A percentile compares a stretch with the other conserved stretches of the same genome.
phyloP scores from a whole-genome alignment of 2,888 invertebrate genomes.

The Scaptomyza polygonia region DNA sequence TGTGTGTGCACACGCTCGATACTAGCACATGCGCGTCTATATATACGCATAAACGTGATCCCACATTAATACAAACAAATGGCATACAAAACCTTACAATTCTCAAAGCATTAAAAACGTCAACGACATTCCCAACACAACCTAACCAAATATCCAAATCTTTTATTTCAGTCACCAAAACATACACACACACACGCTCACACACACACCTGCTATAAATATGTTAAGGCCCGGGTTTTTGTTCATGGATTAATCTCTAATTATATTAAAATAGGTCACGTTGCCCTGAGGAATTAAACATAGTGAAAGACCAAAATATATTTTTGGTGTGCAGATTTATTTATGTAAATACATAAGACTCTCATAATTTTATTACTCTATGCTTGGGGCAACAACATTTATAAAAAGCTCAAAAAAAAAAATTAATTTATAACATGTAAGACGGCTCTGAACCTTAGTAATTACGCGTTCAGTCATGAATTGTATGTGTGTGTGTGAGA shows the following conservation, averaged over 20 bases:
- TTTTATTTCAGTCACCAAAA: not conserved
- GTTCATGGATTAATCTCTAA: not conserved
- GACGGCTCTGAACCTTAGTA: no score
- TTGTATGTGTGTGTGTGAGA: no score
- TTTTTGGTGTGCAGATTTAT: not conserved
- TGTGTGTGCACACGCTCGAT: not conserved
- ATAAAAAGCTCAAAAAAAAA: no score
- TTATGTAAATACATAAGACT: not conserved
- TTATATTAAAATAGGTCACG: not conserved
- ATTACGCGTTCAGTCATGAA: no score
- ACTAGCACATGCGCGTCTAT: not conserved
- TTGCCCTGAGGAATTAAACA: not conserved
- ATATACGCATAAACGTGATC: not conserved
- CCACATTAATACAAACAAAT: not conserved
- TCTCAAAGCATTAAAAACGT: slow-evolving; percentile 28
- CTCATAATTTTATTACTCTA: not conserved
- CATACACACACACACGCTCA: not conserved
- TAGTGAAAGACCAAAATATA: not conserved
- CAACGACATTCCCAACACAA: slow-evolving; percentile 28
- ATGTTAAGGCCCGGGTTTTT: not conserved
- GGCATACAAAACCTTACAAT: slow-evolving; percentile 19
- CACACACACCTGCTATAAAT: not conserved
- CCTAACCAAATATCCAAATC: not conserved
- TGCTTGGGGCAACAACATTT: no score
- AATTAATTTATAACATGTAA: no score